Evolutionary conservation across 2,113 vertebrate genomes (phyloP).

Genomic region (Rhynchomys soricoides): DNA sequence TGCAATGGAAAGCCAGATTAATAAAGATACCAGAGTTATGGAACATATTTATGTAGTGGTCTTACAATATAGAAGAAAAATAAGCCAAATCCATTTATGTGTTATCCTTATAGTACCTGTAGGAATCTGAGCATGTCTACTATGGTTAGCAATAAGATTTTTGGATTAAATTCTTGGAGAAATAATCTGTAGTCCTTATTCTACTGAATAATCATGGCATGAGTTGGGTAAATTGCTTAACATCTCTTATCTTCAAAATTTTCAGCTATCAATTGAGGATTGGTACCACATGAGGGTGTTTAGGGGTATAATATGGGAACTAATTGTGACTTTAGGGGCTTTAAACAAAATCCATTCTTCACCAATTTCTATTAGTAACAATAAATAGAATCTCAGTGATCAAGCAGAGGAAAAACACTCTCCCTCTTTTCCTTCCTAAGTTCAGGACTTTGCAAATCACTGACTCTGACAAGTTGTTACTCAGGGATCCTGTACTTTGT

Average conservation of each 20-base stretch:
- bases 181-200: not conserved
- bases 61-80: not conserved
- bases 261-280: conserved; percentile 17
- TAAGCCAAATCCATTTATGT: not conserved
- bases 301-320: not conserved
- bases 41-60: not conserved
- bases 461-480: not conserved
- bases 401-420: not conserved
- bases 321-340: conserved; percentile 3
- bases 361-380: not conserved
- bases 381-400: conserved; percentile 10
- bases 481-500: not conserved
- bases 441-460: conserved; percentile 36
- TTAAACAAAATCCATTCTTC: not conserved
- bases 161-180: not conserved
- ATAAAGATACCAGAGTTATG: not conserved
- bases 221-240: not conserved
- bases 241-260: conserved; percentile 31
- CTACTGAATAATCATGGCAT: conserved; percentile 1
- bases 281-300: not conserved
- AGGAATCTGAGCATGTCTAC: not conserved
- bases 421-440: conserved; percentile 10
- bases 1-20: not conserved
- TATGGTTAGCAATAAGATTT: not conserved
- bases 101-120: not conserved